Percentiles rank a stretch among this genome's conserved stretches.
phyloP scores from a whole-genome alignment of 1,140 invertebrate species.

The Copidosoma floridanum region DNA sequence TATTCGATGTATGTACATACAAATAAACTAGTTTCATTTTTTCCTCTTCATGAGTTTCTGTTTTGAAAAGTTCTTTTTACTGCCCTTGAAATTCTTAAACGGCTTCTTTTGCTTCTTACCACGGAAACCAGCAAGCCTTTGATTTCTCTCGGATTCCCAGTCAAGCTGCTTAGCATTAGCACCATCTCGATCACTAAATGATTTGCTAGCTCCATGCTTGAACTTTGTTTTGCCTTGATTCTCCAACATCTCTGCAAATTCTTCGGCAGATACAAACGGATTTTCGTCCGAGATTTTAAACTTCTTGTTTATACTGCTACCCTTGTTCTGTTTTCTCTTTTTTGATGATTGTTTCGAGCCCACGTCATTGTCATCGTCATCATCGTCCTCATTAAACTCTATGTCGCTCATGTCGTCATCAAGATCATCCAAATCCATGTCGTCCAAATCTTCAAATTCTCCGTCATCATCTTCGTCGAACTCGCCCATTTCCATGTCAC shows the following conservation, averaged over 20 bases:
- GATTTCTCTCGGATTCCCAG: conserved; percentile 63
- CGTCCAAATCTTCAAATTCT: conserved; percentile 41
- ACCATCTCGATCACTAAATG: conserved; percentile 65
- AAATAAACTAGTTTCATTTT: conserved; percentile 4
- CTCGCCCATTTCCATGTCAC: conserved; percentile 23
- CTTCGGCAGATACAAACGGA: conserved; percentile 71
- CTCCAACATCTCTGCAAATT: conserved; percentile 71
- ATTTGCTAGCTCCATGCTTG: conserved; percentile 64
- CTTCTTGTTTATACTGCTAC: conserved; percentile 21
- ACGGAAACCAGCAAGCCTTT: conserved; percentile 36
- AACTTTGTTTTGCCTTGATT: conserved; percentile 62
- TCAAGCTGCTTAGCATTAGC: conserved; percentile 65
- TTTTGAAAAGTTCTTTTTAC: conserved; percentile 9
- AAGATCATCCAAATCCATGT: conserved; percentile 35
- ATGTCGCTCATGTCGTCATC: conserved; percentile 38
- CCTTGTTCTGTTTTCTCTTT: conserved; percentile 25
- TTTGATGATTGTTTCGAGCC: not conserved
- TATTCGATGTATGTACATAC: not conserved
- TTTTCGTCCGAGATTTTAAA: conserved; percentile 32
- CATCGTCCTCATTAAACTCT: conserved; percentile 35
- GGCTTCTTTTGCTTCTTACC: conserved; percentile 31
- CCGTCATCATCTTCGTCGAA: conserved; percentile 43
- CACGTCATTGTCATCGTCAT: conserved; percentile 25
- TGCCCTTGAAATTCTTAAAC: not conserved
- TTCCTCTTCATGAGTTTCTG: not conserved